Percentiles rank a stretch among this genome's conserved stretches.
These are phyloP conservation scores for Platyrinchus mystaceus DNA, from an alignment of 2,797 vertebrate species.

Conservation along the genomic window DNA sequence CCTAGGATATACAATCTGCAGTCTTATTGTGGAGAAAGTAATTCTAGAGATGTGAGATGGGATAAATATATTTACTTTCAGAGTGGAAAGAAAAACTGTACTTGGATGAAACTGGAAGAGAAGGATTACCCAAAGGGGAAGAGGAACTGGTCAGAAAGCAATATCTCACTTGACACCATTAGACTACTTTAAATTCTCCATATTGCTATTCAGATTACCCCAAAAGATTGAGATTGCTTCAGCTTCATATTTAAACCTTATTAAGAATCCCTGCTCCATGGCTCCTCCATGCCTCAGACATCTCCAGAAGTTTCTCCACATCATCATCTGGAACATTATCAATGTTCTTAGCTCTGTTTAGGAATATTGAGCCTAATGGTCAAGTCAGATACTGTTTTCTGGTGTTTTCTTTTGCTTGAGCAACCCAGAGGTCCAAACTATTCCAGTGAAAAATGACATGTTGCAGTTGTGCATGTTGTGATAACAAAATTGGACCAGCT, in stretches of 20 bases:
- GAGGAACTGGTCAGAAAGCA: not conserved
- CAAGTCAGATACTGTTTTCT: not conserved
- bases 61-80: not conserved
- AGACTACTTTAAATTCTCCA: not conserved
- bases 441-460: not conserved
- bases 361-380: not conserved
- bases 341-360: not conserved
- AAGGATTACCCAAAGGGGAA: not conserved
- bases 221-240: not conserved
- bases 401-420: not conserved
- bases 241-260: not conserved
- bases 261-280: too few species aligned
- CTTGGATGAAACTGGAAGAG: not conserved
- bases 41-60: not conserved
- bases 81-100: not conserved
- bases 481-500: not conserved
- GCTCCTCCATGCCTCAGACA: not conserved
- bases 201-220: not conserved
- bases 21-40: not conserved
- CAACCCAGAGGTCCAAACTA: not conserved
- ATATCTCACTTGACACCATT: not conserved
- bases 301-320: not conserved
- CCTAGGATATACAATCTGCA: not conserved
- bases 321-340: not conserved
- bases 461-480: not conserved